Evolutionary conservation across 2,797 vertebrate genomes (phyloP), one percentile per base, ranked within the genome.

Genomic region (Arrhamphus sclerolepis): DNA sequence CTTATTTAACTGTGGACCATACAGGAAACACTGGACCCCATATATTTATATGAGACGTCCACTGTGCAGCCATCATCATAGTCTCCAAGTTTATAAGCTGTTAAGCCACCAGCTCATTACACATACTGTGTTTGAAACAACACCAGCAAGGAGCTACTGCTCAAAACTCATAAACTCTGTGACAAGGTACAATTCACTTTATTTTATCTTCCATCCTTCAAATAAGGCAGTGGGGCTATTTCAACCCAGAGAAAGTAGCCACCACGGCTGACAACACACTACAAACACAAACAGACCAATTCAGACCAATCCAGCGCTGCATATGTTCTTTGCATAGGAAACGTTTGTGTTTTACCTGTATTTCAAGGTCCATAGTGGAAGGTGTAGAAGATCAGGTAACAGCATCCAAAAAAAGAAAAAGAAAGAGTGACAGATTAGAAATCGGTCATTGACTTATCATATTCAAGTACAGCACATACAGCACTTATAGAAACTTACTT

Each of bases 261-360:
- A 7, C 28, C 28, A 28, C 7, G 28, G 28, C 8, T 21, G 43
- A 17, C 24, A 13, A 17, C 10, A 75, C 28, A 63, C 20, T 11
- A 17, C 38, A 46, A 38, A 34, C 4, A 46, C 2, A 26, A n/a
- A 3, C 21, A 9, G 0, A 5, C 38, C 0, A n/a, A n/a, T 3
- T 42, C 7, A 11, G 46, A 42, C 7, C 43, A 5, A 43, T 20
- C 29, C 34, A 59, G 1, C 26, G 13, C 19, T 7, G n/a, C 39
- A 14, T 7, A 17, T 10, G 5, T 13, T 2, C 11, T 34, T 28
- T 31, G n/a, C 9, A 39, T 2, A n/a, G 31, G 5, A 26, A 47
- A 16, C 20, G 18, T 26, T 13, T 66, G n/a, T 55, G 39, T 53
- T 68, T 83, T 83, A 83, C 82, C 82, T 87, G 68, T 2, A 66